phyloP scores from a whole-genome alignment of 1,140 invertebrate species.

The Coenobita brevimanus region DNA sequence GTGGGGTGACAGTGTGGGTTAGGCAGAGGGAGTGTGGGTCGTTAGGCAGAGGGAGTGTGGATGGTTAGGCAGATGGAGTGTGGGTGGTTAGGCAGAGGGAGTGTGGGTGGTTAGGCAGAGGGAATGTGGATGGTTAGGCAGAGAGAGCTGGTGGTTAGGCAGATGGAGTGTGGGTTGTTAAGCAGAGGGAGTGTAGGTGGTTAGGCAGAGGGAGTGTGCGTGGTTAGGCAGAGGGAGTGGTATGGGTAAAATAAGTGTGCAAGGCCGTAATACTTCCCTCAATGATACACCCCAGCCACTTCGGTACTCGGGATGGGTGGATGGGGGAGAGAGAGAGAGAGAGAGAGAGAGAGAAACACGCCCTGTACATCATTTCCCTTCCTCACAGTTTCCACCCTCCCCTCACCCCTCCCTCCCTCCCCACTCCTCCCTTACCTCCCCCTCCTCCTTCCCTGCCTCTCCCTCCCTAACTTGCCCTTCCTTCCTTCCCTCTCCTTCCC shows the following conservation, averaged over 20 bases:
- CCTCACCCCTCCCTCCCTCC: neutral
- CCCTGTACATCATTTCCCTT: neutral
- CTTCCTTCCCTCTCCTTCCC: neutral
- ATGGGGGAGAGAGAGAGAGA: neutral
- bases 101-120: no score
- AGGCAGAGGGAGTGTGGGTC: neutral
- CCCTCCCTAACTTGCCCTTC: neutral
- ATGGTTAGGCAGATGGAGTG: no score
- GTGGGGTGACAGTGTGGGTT: neutral
- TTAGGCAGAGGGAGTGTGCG: no score
- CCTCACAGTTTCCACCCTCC: neutral
- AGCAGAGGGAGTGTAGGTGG: no score
- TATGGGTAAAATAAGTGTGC: no score
- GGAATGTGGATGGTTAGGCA: neutral
- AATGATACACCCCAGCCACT: no score
- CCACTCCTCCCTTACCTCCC: slow-evolving; percentile 8
- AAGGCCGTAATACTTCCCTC: no score
- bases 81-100: no score
- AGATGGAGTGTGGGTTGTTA: neutral
- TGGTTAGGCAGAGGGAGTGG: no score
- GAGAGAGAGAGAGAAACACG: neutral
- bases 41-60: no score
- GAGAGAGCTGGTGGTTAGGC: neutral
- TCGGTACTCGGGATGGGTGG: no score
- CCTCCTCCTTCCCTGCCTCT: slow-evolving; percentile 11